Evolutionary conservation across 2,113 vertebrate species (phyloP), one percentile per base, ranked within the genome.

Genomic region (Saccopteryx leptura): DNA sequence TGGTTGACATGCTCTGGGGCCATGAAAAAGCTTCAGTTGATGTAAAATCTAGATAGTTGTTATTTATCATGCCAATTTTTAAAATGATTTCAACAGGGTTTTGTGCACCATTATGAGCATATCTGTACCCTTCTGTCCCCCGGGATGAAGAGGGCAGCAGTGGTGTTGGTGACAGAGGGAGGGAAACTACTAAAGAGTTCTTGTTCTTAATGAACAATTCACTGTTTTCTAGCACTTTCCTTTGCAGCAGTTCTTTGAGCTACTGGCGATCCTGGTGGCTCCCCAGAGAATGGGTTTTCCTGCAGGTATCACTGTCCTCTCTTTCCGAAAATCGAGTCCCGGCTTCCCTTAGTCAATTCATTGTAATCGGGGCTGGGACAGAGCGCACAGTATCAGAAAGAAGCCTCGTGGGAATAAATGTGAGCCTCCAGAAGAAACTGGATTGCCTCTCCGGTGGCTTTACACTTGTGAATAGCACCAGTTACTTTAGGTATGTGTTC

Each of bases 131-230:
- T 89, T 75, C 48, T 21, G 9, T 81, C 76, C 78, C n/a, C n/a
- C 0, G 63, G n/a, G 50, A 14, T 68, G 2, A 52, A 50, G 78
- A 68, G 5, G 48, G 52, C 24, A 31, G 76, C 61, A 69, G 1
- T 75, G 24, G 26, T 65, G 2, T n/a, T 75, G 60, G 78, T 75
- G 46, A n/a, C 39, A 33, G 1, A 60, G 50, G 93, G 14, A 66
- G 19, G 48, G 63, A 33, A 90, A 85, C 6, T 24, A 23, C 66
- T 31, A 54, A 72, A 74, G 26, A 78, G 31, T 60, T 72, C 83
- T 92, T 24, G 2, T 50, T 94, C 52, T 93, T 92, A 56, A 85
- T 88, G 24, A 86, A 48, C 65, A 88, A 24, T 15, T 60, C n/a
- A 17, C 2, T 72, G 46, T 82, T 79, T 88, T 85, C 85, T 61